A percentile compares a stretch with the other conserved stretches of the same genome.
phyloP scores from a whole-genome alignment of 2,888 invertebrate species.

The Thera britannica region DNA sequence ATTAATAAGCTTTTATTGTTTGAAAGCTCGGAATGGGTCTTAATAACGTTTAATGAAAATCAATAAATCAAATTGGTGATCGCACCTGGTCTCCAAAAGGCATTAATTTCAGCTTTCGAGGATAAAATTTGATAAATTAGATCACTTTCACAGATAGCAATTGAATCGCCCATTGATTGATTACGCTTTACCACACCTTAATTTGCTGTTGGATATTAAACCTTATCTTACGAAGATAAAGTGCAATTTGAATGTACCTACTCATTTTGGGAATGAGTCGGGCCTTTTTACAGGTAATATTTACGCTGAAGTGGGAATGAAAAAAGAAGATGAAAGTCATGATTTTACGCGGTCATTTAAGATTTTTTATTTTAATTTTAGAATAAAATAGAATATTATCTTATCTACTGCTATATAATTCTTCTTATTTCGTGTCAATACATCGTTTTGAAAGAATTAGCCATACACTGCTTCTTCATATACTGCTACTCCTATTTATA shows the following conservation, averaged over 20 bases:
- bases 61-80: constrained; percentile 45
- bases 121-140: constrained; percentile 63
- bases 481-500: too few species aligned
- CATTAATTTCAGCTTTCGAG: constrained; percentile 48
- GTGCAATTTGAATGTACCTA: constrained; percentile 15
- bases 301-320: too few species aligned
- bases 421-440: too few species aligned
- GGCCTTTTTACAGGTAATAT: constrained; percentile 44
- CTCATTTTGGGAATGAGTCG: constrained; percentile 12
- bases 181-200: constrained; percentile 41
- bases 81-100: constrained; percentile 47
- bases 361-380: too few species aligned
- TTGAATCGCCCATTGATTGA: constrained; percentile 58
- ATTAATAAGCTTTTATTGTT: not conserved
- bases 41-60: constrained; percentile 8
- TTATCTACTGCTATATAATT: too few species aligned
- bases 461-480: too few species aligned
- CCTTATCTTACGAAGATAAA: constrained; percentile 32
- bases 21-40: not conserved
- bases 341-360: too few species aligned
- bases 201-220: constrained; percentile 34
- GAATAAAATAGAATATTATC: too few species aligned
- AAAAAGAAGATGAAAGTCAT: too few species aligned
- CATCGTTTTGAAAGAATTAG: too few species aligned
- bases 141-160: constrained; percentile 56